Percentiles rank a stretch among this genome's conserved stretches.
Evolutionary conservation across 2,888 invertebrate species (phyloP).

Genomic region (Scaptomyza reducta): DNA sequence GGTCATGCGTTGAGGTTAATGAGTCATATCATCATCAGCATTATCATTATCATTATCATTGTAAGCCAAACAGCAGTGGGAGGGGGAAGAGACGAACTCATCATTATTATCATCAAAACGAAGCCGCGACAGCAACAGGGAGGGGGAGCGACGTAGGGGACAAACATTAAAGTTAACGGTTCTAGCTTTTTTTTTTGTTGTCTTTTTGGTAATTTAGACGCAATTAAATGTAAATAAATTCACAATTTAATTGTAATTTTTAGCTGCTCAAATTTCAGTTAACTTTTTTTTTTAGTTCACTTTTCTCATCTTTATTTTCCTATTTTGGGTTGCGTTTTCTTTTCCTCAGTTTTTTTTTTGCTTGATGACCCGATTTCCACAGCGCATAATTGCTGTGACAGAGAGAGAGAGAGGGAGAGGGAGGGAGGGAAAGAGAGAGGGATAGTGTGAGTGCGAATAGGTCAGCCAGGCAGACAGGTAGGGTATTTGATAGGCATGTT

Average conservation of each 20-base stretch:
- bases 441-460: background rate
- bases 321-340: conserved; percentile 17
- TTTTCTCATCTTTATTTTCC: conserved; percentile 12
- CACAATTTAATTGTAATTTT: conserved; percentile 73
- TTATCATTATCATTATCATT: conserved; percentile 43
- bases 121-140: conserved; percentile 35
- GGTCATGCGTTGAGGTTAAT: conserved; percentile 79
- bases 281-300: conserved; percentile 13
- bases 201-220: conserved; percentile 71
- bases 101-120: conserved; percentile 60
- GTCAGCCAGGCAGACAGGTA: conserved; percentile 26
- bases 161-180: conserved; percentile 49
- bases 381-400: conserved; percentile 71
- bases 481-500: conserved; percentile 43
- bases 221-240: conserved; percentile 79
- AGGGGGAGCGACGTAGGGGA: conserved; percentile 12
- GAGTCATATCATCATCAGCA: conserved; percentile 78
- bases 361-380: conserved; percentile 79
- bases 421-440: conserved; percentile 2
- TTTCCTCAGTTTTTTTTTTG: conserved; percentile 36
- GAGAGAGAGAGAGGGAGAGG: background rate
- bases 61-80: background rate
- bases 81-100: conserved; percentile 8
- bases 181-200: conserved; percentile 9
- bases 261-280: conserved; percentile 49